Evolutionary conservation across 2,888 invertebrate species (phyloP), one percentile per base, ranked within the genome.

Genomic region (Drosophila melanosoma): DNA sequence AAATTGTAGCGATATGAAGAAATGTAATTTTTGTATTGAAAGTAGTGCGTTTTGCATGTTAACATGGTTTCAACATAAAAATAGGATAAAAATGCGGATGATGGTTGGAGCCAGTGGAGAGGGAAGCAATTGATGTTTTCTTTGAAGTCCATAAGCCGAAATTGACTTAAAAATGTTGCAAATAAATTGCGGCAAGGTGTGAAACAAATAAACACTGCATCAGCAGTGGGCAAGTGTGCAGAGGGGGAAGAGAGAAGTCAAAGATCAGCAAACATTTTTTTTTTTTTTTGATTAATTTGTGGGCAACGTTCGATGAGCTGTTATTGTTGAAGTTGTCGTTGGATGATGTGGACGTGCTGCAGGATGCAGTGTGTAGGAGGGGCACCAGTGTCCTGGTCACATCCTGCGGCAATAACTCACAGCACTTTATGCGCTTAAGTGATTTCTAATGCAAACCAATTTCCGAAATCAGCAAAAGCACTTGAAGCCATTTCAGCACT

Each of bases 381-480:
- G n/a, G 1, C 17, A 38, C 57, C 63, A 58, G 70, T 65, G 78
- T 70, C 69, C 69, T 78, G 81, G 76, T 79, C 82, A 84, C 87
- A 88, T 88, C 90, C 90, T 88, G 86, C 73, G 87, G 87, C 87
- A 83, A 89, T 89, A 88, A 88, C 83, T 87, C 90, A 86, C 79
- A 87, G 88, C 89, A 83, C 86, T 87, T 87, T 83, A 87, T 87
- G 88, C 90, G 87, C 87, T 88, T 86, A 87, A 87, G 90, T 88
- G 87, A 87, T 89, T 87, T 88, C 87, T 89, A 87, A 87, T 87
- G 87, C 87, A 87, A 87, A 89, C 90, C 90, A 90, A 87, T 87
- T 87, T 89, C 90, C 87, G 90, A 88, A 87, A 89, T 87, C 87
- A 89, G 87, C 90, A 89, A 81, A 87, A 87, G 89, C 87, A 87